A percentile compares a stretch with the other conserved stretches of the same genome.
Evolutionary conservation across 2,888 invertebrate genomes (phyloP).

Genomic region (Hypselothyrea guttata): DNA sequence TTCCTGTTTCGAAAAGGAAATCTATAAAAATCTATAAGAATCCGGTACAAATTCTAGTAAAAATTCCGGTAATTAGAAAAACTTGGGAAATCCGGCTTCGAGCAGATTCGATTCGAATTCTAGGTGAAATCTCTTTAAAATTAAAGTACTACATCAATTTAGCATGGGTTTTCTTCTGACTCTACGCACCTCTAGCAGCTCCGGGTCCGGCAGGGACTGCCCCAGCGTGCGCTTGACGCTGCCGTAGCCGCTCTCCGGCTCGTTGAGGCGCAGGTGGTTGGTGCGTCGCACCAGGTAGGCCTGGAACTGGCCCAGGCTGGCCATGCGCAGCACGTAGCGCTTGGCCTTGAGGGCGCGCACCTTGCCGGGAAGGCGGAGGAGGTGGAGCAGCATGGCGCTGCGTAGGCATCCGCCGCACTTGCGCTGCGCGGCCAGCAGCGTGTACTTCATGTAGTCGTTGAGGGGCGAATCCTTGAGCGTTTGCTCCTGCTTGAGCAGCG

Average conservation of each 20-base stretch:
- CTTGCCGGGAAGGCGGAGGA: constrained; percentile 82
- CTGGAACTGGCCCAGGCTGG: constrained; percentile 89
- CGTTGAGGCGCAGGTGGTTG: constrained; percentile 85
- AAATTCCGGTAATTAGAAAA: too few species aligned
- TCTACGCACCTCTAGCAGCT: constrained; percentile 86
- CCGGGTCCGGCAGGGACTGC: constrained; percentile 86
- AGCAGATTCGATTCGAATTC: too few species aligned
- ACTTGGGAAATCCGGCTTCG: too few species aligned
- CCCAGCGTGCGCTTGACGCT: constrained; percentile 12
- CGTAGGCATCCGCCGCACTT: constrained; percentile 85
- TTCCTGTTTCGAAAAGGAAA: too few species aligned
- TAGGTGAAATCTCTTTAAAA: too few species aligned
- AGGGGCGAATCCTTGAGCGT: constrained; percentile 86
- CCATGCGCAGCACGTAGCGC: constrained; percentile 88
- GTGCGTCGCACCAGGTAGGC: constrained; percentile 89
- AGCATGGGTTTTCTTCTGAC: too few species aligned
- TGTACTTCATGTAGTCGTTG: constrained; percentile 92
- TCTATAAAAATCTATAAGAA: too few species aligned
- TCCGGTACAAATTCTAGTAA: too few species aligned
- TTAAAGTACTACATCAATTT: too few species aligned
- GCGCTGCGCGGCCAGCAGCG: constrained; percentile 90
- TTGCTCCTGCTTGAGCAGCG: constrained; percentile 90
- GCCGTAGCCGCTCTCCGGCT: constrained; percentile 75
- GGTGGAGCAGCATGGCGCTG: constrained; percentile 84
- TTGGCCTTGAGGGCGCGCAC: constrained; percentile 83